A percentile compares a stretch with the other conserved stretches of the same genome.
Evolutionary conservation across 2,888 invertebrate species (phyloP).

Genomic region (Ophraella communa): DNA sequence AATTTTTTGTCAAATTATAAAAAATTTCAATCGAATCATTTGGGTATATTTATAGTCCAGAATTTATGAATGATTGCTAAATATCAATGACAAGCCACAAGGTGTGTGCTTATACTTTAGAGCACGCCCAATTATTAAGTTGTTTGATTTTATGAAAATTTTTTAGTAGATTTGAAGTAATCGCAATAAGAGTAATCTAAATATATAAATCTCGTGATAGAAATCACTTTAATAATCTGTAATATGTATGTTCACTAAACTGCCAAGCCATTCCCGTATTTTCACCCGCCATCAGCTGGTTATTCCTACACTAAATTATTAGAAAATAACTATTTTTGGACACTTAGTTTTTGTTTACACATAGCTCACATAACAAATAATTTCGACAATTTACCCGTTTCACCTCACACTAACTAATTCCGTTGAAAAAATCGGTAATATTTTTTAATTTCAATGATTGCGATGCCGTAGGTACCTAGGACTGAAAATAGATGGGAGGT

Average conservation of each 20-base stretch:
- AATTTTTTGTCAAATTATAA: slow-evolving; percentile 52
- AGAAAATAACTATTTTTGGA: slow-evolving; percentile 64
- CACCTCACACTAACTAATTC: slow-evolving; percentile 28
- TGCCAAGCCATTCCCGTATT: slow-evolving; percentile 58
- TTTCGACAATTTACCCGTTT: slow-evolving; percentile 43
- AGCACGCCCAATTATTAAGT: slow-evolving; percentile 57
- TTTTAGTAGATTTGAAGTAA: slow-evolving; percentile 28
- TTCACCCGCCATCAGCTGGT: slow-evolving; percentile 63
- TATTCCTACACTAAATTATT: slow-evolving; percentile 61
- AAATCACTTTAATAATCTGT: slow-evolving; percentile 46
- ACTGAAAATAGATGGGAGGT: slow-evolving; percentile 63
- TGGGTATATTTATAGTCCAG: slow-evolving; percentile 43
- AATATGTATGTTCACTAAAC: slow-evolving; percentile 53
- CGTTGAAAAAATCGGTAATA: slow-evolving; percentile 32
- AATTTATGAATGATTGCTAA: slow-evolving; percentile 55
- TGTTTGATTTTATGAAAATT: slow-evolving; percentile 38
- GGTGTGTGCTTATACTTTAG: slow-evolving; percentile 53
- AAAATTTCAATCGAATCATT: slow-evolving; percentile 53
- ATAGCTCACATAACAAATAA: slow-evolving; percentile 62
- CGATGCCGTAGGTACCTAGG: slow-evolving; percentile 73
- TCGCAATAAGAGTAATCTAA: slow-evolving; percentile 27
- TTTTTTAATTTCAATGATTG: slow-evolving; percentile 41
- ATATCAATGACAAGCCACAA: slow-evolving; percentile 56
- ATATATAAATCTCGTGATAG: slow-evolving; percentile 31
- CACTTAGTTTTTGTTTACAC: slow-evolving; percentile 62